Evolutionary conservation across 2,113 vertebrate genomes (phyloP).

Genomic region (Pedionomus torquatus): DNA sequence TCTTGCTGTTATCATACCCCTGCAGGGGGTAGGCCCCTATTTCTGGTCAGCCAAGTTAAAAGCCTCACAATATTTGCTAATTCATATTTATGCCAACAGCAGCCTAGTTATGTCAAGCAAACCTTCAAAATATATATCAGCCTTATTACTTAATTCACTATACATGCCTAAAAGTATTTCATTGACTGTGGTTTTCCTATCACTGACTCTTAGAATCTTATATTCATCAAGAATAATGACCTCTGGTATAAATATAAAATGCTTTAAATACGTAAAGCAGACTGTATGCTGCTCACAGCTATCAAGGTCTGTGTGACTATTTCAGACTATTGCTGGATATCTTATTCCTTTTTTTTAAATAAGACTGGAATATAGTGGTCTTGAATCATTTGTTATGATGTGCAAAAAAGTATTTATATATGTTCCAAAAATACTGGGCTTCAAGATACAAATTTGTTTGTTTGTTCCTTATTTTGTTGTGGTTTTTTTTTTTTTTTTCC

Average conservation of each 20-base stretch:
- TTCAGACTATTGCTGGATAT: neutral
- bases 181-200: slow-evolving; percentile 42
- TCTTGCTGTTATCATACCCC: no score
- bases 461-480: no score
- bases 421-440: neutral
- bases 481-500: neutral
- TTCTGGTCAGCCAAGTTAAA: no score
- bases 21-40: no score
- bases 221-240: slow-evolving; percentile 24
- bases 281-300: fast-evolving
- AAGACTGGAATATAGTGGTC: neutral
- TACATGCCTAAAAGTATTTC: slow-evolving; percentile 10
- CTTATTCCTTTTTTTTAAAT: neutral
- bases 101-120: no score
- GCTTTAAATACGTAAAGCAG: neutral
- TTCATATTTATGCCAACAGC: no score
- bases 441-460: neutral
- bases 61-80: no score
- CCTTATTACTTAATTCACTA: no score
- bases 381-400: neutral
- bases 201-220: neutral
- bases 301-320: neutral
- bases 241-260: neutral
- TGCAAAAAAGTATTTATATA: neutral
- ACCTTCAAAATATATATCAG: no score